A percentile compares a stretch with the other conserved stretches of the same genome.
Conservation (phyloP, 2,113 vertebrate genomes). For the Eudyptes chrysolophus region DNA sequence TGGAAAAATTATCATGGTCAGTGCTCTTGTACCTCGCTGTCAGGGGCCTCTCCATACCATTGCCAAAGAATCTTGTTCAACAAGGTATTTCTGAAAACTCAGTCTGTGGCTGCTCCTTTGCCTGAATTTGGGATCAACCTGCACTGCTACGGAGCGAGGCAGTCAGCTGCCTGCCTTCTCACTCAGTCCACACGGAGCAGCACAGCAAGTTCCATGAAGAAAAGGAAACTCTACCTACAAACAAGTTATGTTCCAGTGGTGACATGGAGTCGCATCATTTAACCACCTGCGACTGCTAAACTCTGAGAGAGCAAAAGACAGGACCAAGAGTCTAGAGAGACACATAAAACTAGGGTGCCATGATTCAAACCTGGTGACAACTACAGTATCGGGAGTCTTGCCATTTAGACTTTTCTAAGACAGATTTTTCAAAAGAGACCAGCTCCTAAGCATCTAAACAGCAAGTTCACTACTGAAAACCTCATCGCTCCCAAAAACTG, state of each 20-base stretch:
- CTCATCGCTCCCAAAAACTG: background rate
- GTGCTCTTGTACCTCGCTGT: fast-evolving
- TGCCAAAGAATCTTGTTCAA: background rate
- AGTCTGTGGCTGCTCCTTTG: background rate
- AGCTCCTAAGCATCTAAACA: background rate
- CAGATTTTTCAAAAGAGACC: background rate
- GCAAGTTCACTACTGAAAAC: background rate
- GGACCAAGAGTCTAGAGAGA: background rate
- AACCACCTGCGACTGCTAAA: background rate
- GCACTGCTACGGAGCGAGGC: background rate
- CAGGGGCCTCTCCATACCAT: background rate
- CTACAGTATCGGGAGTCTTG: background rate
- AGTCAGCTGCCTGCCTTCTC: background rate
- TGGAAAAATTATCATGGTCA: background rate
- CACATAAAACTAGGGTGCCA: background rate
- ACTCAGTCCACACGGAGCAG: background rate
- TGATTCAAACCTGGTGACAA: background rate
- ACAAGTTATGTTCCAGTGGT: background rate
- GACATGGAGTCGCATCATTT: fast-evolving
- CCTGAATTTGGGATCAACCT: background rate
- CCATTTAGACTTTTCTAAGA: background rate
- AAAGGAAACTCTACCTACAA: background rate
- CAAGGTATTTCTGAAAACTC: background rate
- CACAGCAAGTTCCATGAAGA: background rate
- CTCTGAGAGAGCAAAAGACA: background rate